These are phyloP conservation scores for Amiota communis DNA, from an alignment of 2,888 invertebrate genomes.

Conservation along the genomic window DNA sequence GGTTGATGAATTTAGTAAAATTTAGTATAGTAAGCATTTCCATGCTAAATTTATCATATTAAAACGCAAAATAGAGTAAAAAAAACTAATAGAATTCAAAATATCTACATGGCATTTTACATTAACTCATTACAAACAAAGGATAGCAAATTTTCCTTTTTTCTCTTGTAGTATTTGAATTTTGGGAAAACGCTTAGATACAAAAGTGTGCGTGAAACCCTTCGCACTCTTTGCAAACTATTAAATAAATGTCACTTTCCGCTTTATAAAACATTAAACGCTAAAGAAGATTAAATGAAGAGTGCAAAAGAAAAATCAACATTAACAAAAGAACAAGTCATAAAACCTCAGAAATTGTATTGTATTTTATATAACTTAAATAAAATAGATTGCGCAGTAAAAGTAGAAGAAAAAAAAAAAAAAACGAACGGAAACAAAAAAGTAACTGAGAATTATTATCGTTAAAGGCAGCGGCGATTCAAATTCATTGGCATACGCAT, in stretches of 20 bases:
- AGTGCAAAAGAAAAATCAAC: neutral
- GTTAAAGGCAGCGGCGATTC: constrained; percentile 51
- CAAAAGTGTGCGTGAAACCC: neutral
- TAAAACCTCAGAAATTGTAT: constrained; percentile 13
- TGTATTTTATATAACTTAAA: neutral
- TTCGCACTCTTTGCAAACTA: neutral
- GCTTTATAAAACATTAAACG: neutral
- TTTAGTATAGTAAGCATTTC: no score
- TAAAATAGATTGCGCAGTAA: constrained; percentile 11
- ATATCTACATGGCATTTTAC: no score
- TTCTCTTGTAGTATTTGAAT: no score
- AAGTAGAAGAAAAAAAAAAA: constrained; percentile 18
- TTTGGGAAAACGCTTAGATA: no score
- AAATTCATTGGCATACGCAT: constrained; percentile 62
- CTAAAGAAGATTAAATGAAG: neutral
- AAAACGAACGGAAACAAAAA: constrained; percentile 27
- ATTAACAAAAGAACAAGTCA: neutral
- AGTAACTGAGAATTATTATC: constrained; percentile 30
- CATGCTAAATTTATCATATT: no score
- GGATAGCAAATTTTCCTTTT: no score
- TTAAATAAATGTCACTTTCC: neutral
- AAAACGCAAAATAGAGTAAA: no score
- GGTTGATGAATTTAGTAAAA: neutral
- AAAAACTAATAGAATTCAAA: no score
- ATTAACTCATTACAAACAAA: no score